Percentiles rank a stretch among this genome's conserved stretches.
phyloP scores from a whole-genome alignment of 2,797 vertebrate species.

The Etheostoma nigrum region DNA sequence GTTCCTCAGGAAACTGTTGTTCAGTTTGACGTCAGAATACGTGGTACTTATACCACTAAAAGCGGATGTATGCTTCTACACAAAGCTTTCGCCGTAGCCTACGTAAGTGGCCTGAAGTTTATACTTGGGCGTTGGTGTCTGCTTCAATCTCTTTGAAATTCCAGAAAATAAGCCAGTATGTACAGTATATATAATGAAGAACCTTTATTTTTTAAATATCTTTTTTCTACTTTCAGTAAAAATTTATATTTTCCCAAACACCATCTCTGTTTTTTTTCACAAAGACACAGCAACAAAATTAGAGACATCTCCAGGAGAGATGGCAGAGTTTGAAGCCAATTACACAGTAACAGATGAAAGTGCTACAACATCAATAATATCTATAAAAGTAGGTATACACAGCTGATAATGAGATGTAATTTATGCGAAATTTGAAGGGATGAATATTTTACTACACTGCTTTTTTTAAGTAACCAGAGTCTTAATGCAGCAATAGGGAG shows the following conservation, averaged over 20 bases:
- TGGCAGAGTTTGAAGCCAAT: conserved; percentile 56
- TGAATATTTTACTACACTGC: conserved; percentile 71
- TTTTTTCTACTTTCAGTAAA: no score
- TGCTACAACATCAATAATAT: conserved; percentile 68
- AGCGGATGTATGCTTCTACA: no score
- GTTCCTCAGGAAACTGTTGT: neutral
- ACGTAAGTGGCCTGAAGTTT: no score
- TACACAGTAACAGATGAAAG: conserved; percentile 76
- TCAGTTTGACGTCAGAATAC: neutral
- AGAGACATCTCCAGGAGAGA: conserved; percentile 27
- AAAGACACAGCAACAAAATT: conserved; percentile 29
- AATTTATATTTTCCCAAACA: neutral
- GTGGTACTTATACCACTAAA: no score
- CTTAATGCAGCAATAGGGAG: conserved; percentile 63
- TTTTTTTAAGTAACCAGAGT: conserved; percentile 59
- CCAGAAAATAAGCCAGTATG: no score
- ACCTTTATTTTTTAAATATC: no score
- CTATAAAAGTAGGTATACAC: conserved; percentile 74
- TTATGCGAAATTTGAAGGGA: conserved; percentile 64
- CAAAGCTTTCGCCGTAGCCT: no score
- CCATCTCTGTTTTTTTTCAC: neutral
- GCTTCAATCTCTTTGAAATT: no score
- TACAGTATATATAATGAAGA: no score
- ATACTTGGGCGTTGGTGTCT: no score
- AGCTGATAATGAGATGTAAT: conserved; percentile 71